Evolutionary conservation across 2,888 invertebrate genomes (phyloP), one percentile per base, ranked within the genome.

Genomic region (Tinea semifulvella): DNA sequence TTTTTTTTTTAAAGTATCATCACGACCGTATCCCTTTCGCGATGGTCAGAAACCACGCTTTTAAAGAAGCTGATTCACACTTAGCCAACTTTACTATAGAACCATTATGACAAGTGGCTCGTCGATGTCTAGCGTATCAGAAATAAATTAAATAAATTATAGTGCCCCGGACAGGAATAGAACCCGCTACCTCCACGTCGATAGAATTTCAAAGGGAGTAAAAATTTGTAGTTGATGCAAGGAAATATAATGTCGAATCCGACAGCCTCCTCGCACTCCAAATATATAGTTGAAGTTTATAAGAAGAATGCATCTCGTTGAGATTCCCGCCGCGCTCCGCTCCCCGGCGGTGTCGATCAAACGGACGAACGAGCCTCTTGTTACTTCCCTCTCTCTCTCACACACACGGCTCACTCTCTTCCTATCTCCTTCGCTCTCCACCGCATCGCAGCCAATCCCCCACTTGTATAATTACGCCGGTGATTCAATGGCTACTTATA

Each of bases 381-480:
- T 80, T 79, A 79, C 74, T 53, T 55, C 63, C 60, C 56, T 77
- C 77, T 62, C 64, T 52, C 56, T 77, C 68, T 40, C 63, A 55
- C 75, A 47, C 59, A 43, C 51, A 52, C 50, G 46, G 47, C 50
- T 50, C 56, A 56, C 53, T 65, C 61, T 57, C 52, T 55, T 60
- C 50, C 53, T 74, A 71, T 63, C 62, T 49, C 52, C 64, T 68
- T 47, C 63, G 56, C 74, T 50, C 64, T 55, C 13, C 45, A 66
- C 73, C 68, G 71, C 77, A 75, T 70, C 77, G 69, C 76, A 79
- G 75, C 77, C 79, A 77, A 79, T 77, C 79, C 80, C 80, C 80
- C 79, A 77, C 79, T 80, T 80, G 77, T 80, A 80, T 80, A 80
- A 80, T 80, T 80, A 80, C 79, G 75, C 67, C 72, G 76, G 77